phyloP scores from a whole-genome alignment of 2,888 invertebrate species.

The Callyntrura sp. region DNA sequence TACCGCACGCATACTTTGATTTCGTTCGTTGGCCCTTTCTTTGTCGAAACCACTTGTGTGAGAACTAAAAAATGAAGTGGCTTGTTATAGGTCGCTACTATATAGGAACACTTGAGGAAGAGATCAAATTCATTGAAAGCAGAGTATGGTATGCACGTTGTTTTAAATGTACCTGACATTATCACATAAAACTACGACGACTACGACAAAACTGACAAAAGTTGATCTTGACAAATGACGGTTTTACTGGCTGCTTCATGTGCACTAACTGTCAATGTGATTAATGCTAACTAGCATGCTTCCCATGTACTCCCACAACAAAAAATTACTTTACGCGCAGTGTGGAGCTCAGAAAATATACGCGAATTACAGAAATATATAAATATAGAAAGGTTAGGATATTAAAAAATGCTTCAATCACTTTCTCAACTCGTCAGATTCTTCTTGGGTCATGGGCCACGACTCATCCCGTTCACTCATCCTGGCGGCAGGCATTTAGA shows the following conservation, averaged over 20 bases:
- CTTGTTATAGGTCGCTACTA: no score
- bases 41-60: no score
- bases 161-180: no score
- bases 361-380: not conserved
- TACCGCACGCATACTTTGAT: no score
- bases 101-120: no score
- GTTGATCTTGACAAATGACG: not conserved
- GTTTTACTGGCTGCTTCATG: not conserved
- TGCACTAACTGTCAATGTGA: not conserved
- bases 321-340: not conserved
- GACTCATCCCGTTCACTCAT: slow-evolving; percentile 81
- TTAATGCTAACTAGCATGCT: not conserved
- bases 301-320: not conserved
- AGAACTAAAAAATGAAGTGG: no score
- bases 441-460: slow-evolving; percentile 81
- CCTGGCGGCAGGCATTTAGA: slow-evolving; percentile 74
- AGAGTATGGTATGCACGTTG: no score
- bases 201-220: not conserved
- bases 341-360: no score
- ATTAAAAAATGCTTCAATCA: slow-evolving; percentile 74
- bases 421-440: slow-evolving; percentile 80
- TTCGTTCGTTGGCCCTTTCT: no score
- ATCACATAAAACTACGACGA: no score
- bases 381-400: slow-evolving; percentile 35
- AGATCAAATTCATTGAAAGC: no score